Evolutionary conservation across 2,797 vertebrate species (phyloP), one percentile per base, ranked within the genome.

Genomic region (Buphagus erythrorhynchus): DNA sequence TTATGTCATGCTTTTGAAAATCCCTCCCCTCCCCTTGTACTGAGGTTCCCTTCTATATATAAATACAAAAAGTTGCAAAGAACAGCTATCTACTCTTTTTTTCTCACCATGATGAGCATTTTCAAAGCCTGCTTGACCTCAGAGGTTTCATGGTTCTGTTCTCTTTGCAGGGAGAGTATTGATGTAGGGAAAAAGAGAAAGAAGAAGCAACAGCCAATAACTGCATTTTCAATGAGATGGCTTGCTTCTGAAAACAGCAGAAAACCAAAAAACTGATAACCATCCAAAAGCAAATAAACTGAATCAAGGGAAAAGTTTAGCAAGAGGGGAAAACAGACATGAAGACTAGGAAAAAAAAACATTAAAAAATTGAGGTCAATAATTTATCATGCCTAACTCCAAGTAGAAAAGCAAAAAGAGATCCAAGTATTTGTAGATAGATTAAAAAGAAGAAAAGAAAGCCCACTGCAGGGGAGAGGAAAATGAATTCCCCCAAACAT

Each of bases 101-200:
- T 79, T 28, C 77, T 80, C 51, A 35, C 49, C 88, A 85, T 73
- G 48, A 76, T 86, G 58, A 90, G 55, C 83, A 68, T 93, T 95
- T 95, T 97, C 95, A 95, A 97, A 97, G 94, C 38, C 74, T 93
- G 17, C 68, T 84, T 91, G 57, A 92, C 71, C 82, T 96, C 80
- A 90, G 88, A 94, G 91, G 88, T 89, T 97, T 97, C 94, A 26
- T 62, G 82, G 61, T 69, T 86, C 77, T 95, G 19, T 94, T 79
- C 77, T 94, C 49, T 77, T 96, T 95, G 93, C 61, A 78, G 83
- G 45, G 48, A 93, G 58, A 88, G 68, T 95, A 95, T 91, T 96
- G 94, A 96, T 96, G 95, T 87, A 87, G 84, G 59, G 67, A 36
- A 87, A 69, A 94, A 89, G 79, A 75, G 81, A 93, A 93, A 67